These are phyloP conservation scores for Cynaeus angustus DNA, from an alignment of 2,888 invertebrate genomes.

Conservation along the genomic window DNA sequence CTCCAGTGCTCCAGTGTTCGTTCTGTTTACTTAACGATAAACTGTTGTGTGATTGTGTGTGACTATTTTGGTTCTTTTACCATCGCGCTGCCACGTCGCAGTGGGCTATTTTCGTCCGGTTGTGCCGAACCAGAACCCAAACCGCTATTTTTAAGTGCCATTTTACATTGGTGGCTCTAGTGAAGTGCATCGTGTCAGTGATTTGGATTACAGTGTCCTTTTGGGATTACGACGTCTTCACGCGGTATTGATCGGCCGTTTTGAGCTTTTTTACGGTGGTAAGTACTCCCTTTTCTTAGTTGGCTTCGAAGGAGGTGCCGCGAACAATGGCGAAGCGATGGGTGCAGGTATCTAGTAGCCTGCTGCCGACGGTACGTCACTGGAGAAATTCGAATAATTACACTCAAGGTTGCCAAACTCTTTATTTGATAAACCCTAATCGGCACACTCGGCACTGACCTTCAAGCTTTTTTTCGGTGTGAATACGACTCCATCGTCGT, in stretches of 20 bases:
- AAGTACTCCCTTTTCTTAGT: neutral
- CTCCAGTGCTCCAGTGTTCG: conserved; percentile 45
- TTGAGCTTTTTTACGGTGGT: neutral
- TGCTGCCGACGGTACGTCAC: neutral
- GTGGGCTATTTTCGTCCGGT: conserved; percentile 44
- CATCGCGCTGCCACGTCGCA: conserved; percentile 61
- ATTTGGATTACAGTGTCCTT: conserved; percentile 42
- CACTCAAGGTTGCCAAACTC: neutral
- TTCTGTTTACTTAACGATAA: conserved; percentile 62
- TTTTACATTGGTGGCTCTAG: conserved; percentile 36
- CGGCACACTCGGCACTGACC: no score
- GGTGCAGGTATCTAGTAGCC: conserved; percentile 13
- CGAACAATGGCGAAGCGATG: conserved; percentile 11
- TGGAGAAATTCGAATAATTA: neutral
- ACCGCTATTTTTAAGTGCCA: conserved; percentile 39
- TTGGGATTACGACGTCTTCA: conserved; percentile 33
- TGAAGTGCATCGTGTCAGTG: conserved; percentile 41
- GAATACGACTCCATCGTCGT: no score
- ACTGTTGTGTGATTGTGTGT: conserved; percentile 61
- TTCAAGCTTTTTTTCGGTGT: no score
- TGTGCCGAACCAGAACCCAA: conserved; percentile 10
- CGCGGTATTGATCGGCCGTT: conserved; percentile 2
- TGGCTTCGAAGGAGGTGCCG: neutral
- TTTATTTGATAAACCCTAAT: no score
- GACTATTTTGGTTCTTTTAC: conserved; percentile 61